These are phyloP conservation scores for Acrocephalus arundinaceus DNA, from an alignment of 2,113 vertebrate genomes.

Conservation along the genomic window DNA sequence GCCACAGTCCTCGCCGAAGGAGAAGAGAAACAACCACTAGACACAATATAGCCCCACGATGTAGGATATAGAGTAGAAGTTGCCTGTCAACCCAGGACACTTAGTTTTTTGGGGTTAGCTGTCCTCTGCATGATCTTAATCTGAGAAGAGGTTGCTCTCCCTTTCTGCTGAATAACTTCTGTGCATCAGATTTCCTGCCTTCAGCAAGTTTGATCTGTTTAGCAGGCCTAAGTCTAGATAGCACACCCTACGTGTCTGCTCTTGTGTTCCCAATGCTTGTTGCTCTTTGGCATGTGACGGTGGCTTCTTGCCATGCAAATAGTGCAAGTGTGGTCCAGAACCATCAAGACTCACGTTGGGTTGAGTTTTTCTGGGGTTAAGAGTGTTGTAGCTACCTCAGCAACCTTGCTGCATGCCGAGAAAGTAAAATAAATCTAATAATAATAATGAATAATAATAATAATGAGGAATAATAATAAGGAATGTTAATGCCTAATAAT, in stretches of 20 bases:
- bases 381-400: neutral
- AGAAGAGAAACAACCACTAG: too few relatives aligned
- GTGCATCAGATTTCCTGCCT: neutral
- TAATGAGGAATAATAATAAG: neutral
- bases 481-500: neutral
- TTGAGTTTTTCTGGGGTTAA: neutral
- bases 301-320: neutral
- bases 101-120: neutral
- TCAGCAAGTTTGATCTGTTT: neutral
- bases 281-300: neutral
- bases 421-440: neutral
- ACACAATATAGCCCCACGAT: too few relatives aligned
- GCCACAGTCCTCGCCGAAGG: too few relatives aligned
- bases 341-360: neutral
- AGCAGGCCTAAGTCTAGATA: neutral
- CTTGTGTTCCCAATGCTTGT: neutral
- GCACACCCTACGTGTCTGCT: rapidly evolving
- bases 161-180: neutral
- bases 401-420: neutral
- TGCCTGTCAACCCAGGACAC: too few relatives aligned
- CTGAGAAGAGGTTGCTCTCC: neutral
- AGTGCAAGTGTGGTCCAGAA: neutral
- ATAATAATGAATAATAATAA: too few relatives aligned
- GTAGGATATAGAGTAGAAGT: too few relatives aligned
- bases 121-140: neutral